Conservation (phyloP, 2,797 vertebrate species). For the Hydrophis major region DNA sequence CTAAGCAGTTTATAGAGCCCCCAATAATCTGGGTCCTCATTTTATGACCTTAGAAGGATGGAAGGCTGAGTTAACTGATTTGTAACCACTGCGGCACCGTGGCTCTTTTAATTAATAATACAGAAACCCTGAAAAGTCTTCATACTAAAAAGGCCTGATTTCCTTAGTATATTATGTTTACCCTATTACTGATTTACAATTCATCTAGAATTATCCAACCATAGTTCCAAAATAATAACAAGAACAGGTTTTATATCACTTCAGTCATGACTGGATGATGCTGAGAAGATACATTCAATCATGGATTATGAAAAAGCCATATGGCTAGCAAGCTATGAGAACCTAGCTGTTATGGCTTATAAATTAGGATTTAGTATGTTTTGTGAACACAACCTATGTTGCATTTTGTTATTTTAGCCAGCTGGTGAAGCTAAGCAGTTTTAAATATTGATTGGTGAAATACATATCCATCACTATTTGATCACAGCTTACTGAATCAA, state of each 20-base stretch:
- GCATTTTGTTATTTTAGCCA: not conserved
- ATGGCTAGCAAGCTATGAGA: not conserved
- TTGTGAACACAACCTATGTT: not conserved
- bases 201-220: not conserved
- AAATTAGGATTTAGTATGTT: not conserved
- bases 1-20: not conserved
- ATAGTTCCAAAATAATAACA: not conserved
- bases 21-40: not conserved
- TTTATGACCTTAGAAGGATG: not conserved
- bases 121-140: not conserved
- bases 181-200: not conserved
- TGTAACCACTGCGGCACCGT: not conserved
- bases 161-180: not conserved
- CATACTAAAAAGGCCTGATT: not conserved
- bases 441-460: not conserved
- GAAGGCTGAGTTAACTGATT: not conserved
- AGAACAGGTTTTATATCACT: not conserved
- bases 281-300: not conserved
- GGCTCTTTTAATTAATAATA: not conserved
- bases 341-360: not conserved
- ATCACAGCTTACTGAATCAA: not conserved
- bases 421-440: not conserved
- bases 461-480: not conserved
- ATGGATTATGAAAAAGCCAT: not conserved
- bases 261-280: not conserved